A percentile compares a stretch with the other conserved stretches of the same genome.
These are phyloP conservation scores for Hesperophylax magnus DNA, from an alignment of 1,140 invertebrate genomes.

Conservation along the genomic window DNA sequence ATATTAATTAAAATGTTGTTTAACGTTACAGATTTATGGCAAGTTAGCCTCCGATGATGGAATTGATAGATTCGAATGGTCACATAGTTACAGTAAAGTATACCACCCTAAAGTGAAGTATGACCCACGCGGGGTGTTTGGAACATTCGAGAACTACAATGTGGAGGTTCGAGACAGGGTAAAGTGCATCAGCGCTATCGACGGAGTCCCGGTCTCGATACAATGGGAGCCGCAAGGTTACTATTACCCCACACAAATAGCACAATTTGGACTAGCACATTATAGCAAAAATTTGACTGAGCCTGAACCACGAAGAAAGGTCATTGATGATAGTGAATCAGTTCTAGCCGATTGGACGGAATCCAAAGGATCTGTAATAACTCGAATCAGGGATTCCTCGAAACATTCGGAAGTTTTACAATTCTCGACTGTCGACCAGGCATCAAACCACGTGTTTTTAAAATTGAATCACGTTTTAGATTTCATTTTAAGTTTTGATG, in stretches of 20 bases:
- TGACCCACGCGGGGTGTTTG: conserved; percentile 89
- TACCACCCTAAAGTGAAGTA: conserved; percentile 91
- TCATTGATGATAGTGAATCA: conserved; percentile 83
- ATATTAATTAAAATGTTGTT: conserved; percentile 26
- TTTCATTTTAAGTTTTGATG: conserved; percentile 84
- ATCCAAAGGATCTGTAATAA: conserved; percentile 76
- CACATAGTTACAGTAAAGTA: conserved; percentile 94
- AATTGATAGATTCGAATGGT: conserved; percentile 90
- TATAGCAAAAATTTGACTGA: conserved; percentile 95
- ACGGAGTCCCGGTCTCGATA: conserved; percentile 94
- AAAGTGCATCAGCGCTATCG: conserved; percentile 93
- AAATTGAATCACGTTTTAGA: conserved; percentile 82
- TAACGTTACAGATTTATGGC: conserved; percentile 76
- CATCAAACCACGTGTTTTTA: conserved; percentile 78
- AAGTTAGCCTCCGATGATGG: conserved; percentile 80
- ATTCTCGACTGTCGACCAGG: conserved; percentile 81
- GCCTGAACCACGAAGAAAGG: conserved; percentile 77
- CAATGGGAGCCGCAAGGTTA: conserved; percentile 96
- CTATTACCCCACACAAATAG: conserved; percentile 98
- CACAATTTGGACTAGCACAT: conserved; percentile 97
- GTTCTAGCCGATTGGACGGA: conserved; percentile 77
- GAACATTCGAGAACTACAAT: conserved; percentile 98
- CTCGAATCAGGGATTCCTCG: conserved; percentile 73
- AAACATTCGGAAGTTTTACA: conserved; percentile 75
- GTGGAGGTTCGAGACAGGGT: conserved; percentile 95